phyloP scores from a whole-genome alignment of 2,888 invertebrate species.

The Petrophora chlorosata region DNA sequence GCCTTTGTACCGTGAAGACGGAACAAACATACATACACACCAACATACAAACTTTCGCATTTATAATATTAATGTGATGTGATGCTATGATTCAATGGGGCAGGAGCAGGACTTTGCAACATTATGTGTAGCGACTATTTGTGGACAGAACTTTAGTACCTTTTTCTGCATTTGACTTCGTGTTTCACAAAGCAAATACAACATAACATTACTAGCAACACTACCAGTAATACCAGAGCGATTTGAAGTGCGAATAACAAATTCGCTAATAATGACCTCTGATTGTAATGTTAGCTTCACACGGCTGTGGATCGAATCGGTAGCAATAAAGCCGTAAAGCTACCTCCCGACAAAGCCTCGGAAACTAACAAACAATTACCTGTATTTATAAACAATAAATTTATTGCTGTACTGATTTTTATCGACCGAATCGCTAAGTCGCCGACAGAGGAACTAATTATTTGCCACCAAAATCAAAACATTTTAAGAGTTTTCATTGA shows the following conservation, averaged over 20 bases:
- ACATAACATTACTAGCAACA: too few relatives aligned
- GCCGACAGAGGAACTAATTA: slow-evolving; percentile 11
- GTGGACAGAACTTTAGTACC: too few relatives aligned
- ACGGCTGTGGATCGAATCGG: slow-evolving; percentile 61
- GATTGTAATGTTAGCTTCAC: slow-evolving; percentile 7
- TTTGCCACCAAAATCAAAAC: slow-evolving; percentile 2
- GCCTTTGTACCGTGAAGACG: too few relatives aligned
- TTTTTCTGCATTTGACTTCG: too few relatives aligned
- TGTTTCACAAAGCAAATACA: too few relatives aligned
- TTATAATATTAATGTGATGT: too few relatives aligned
- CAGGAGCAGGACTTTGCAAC: too few relatives aligned
- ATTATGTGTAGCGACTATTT: too few relatives aligned
- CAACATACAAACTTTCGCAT: too few relatives aligned
- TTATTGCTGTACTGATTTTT: slow-evolving; percentile 62
- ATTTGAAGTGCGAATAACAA: too few relatives aligned
- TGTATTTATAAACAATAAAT: slow-evolving; percentile 70
- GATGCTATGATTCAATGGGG: too few relatives aligned
- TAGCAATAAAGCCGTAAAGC: slow-evolving; percentile 58
- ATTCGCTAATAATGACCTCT: slow-evolving; percentile 1
- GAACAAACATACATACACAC: too few relatives aligned
- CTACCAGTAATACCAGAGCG: not conserved
- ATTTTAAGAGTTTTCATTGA: not conserved
- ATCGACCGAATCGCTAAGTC: slow-evolving; percentile 56
- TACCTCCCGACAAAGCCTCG: slow-evolving; percentile 63
- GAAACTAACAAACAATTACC: slow-evolving; percentile 76